phyloP scores from a whole-genome alignment of 2,113 vertebrate species.

The Poeciliopsis retropinna region DNA sequence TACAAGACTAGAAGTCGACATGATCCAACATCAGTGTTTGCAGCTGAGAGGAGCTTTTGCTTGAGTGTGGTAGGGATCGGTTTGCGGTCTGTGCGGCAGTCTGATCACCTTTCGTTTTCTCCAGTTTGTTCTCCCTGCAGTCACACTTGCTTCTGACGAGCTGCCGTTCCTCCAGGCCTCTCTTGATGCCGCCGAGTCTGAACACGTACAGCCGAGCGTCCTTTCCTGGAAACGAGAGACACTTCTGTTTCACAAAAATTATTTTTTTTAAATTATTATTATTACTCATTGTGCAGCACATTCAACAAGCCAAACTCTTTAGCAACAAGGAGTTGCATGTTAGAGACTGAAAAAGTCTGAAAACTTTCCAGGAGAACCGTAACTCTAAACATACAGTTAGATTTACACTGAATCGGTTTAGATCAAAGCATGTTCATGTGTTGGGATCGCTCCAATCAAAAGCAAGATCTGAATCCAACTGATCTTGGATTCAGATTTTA shows the following conservation, averaged over 20 bases:
- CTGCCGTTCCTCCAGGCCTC: constrained; percentile 85
- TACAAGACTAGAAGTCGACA: neutral
- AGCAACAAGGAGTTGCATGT: too few relatives aligned
- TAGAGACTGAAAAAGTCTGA: too few relatives aligned
- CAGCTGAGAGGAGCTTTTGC: neutral
- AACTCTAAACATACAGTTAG: too few relatives aligned
- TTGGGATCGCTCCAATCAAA: too few relatives aligned
- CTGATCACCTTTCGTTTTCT: constrained; percentile 93
- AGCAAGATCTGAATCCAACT: too few relatives aligned
- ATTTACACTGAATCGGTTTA: too few relatives aligned
- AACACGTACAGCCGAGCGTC: constrained; percentile 95
- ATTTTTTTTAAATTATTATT: constrained; percentile 29
- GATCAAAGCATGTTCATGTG: too few relatives aligned
- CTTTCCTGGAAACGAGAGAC: constrained; percentile 82
- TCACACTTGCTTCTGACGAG: constrained; percentile 85
- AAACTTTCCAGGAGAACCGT: too few relatives aligned
- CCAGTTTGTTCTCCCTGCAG: constrained; percentile 95
- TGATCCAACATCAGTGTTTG: neutral
- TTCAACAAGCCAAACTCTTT: too few relatives aligned
- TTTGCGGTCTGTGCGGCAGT: constrained; percentile 39
- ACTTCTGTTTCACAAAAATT: constrained; percentile 36
- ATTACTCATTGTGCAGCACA: too few relatives aligned
- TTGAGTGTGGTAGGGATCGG: neutral
- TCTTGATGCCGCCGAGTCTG: constrained; percentile 86
- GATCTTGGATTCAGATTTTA: too few relatives aligned